These are phyloP conservation scores for Iphiclides podalirius DNA, from an alignment of 2,888 invertebrate species.

Conservation along the genomic window DNA sequence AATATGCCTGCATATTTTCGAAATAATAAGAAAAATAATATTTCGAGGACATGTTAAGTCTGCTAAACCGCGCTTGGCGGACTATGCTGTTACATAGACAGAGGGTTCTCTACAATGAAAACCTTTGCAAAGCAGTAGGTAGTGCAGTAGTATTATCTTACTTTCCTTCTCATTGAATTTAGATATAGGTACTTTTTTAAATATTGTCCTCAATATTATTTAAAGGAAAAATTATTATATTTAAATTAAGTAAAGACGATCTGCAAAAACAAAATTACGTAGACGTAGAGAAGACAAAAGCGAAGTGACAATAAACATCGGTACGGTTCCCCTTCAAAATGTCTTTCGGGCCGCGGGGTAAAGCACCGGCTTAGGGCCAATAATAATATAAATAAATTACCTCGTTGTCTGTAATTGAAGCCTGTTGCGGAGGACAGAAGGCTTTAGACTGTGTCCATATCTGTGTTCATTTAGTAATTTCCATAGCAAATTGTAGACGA, in stretches of 20 bases:
- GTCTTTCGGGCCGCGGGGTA: constrained; percentile 18
- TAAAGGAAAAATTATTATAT: neutral
- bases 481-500: constrained; percentile 50
- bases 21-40: too few species aligned
- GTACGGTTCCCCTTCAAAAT: constrained; percentile 17
- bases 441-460: constrained; percentile 33
- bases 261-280: neutral
- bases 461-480: constrained; percentile 57
- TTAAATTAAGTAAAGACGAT: neutral
- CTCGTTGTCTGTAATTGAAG: constrained; percentile 27
- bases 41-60: too few species aligned
- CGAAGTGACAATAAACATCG: constrained; percentile 8
- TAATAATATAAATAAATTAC: constrained; percentile 29
- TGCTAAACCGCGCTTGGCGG: too few species aligned
- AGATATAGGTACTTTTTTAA: too few species aligned
- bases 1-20: too few species aligned
- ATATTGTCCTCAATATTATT: neutral
- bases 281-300: constrained; percentile 17
- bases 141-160: too few species aligned
- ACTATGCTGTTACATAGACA: too few species aligned
- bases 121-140: too few species aligned
- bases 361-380: constrained; percentile 21
- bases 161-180: too few species aligned
- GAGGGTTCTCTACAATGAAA: too few species aligned
- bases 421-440: constrained; percentile 28